Conservation (phyloP, 1,140 invertebrate species). For the Galleria mellonella region DNA sequence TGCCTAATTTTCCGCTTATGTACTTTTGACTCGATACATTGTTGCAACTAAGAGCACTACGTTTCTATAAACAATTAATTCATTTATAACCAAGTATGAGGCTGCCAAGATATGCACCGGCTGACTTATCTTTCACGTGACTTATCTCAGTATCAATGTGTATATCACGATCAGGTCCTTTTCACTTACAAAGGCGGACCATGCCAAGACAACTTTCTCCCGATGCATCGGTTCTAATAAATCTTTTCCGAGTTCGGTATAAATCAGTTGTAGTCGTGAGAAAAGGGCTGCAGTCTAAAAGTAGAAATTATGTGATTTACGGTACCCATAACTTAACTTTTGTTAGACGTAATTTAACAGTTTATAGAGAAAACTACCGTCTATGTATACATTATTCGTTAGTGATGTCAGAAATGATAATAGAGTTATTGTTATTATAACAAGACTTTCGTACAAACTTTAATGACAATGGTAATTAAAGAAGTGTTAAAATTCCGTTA, state of each 20-base stretch:
- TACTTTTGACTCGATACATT: no score
- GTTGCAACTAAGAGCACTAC: no score
- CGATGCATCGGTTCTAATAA: conserved; percentile 17
- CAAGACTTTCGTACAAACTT: no score
- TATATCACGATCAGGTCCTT: conserved; percentile 9
- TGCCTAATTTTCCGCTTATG: no score
- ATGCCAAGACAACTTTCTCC: conserved; percentile 35
- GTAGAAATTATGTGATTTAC: conserved; percentile 9
- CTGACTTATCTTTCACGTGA: conserved; percentile 30
- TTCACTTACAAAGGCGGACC: conserved; percentile 17
- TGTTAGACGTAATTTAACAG: neutral
- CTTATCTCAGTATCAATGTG: conserved; percentile 12
- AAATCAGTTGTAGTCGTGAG: conserved; percentile 18
- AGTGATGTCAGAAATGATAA: no score
- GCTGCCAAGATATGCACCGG: conserved; percentile 16
- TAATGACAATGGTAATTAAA: no score
- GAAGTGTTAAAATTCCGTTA: no score
- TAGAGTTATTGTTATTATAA: no score
- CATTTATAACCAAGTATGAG: neutral
- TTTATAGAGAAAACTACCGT: no score
- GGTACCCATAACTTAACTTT: neutral
- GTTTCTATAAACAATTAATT: no score
- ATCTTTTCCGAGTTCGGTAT: conserved; percentile 17
- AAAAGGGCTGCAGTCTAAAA: conserved; percentile 8
- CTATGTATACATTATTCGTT: no score